Evolutionary conservation across 1,140 invertebrate genomes (phyloP).

Genomic region (Theocolax elegans): DNA sequence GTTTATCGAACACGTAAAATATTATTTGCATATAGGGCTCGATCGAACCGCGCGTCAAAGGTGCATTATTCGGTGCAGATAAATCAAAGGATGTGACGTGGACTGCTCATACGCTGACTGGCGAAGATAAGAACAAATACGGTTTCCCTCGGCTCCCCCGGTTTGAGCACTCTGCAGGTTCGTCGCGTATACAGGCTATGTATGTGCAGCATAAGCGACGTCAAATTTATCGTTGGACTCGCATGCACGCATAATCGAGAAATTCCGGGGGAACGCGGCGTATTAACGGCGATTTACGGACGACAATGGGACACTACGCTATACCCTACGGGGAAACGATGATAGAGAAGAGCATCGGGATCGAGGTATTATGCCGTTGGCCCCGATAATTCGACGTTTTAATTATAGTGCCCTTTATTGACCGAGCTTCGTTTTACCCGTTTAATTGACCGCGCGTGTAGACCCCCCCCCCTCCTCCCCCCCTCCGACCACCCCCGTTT

Average conservation of each 20-base stretch:
- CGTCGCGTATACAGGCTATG: not conserved
- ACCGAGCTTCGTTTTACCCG: not conserved
- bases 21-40: too few species aligned
- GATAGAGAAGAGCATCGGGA: slow-evolving; percentile 14
- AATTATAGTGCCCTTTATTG: slow-evolving; percentile 5
- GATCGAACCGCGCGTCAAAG: too few species aligned
- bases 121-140: too few species aligned
- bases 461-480: too few species aligned
- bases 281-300: slow-evolving; percentile 10
- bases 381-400: slow-evolving; percentile 2
- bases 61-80: too few species aligned
- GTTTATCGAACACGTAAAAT: too few species aligned
- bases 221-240: slow-evolving; percentile 24
- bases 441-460: not conserved
- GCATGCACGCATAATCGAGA: not conserved
- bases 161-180: too few species aligned
- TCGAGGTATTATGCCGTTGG: slow-evolving; percentile 10
- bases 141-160: too few species aligned
- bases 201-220: too few species aligned
- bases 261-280: not conserved
- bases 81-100: too few species aligned
- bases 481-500: too few species aligned
- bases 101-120: too few species aligned
- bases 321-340: not conserved
- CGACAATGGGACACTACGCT: not conserved